Evolutionary conservation across 2,888 invertebrate species (phyloP).

Genomic region (Ophioninae sp.): DNA sequence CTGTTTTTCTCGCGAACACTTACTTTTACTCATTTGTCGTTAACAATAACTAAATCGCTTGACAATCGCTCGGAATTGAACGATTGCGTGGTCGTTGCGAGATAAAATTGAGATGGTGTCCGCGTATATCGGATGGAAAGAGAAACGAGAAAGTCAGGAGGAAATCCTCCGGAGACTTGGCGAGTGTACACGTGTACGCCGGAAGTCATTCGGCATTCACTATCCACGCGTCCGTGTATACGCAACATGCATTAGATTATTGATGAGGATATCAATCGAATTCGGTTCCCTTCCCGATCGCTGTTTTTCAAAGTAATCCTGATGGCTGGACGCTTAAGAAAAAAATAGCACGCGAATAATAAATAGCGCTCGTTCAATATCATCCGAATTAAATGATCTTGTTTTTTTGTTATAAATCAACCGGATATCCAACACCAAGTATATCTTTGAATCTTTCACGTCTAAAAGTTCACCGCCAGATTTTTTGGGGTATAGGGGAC

Average conservation of each 20-base stretch:
- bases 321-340: background rate
- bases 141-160: slow-evolving; percentile 26
- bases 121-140: slow-evolving; percentile 27
- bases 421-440: no score
- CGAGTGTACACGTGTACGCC: slow-evolving; percentile 34
- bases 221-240: slow-evolving; percentile 55
- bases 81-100: slow-evolving; percentile 8
- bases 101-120: slow-evolving; percentile 61
- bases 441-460: no score
- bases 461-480: no score
- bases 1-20: no score
- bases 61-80: background rate
- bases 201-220: slow-evolving; percentile 65
- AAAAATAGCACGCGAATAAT: background rate
- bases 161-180: slow-evolving; percentile 43
- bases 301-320: background rate
- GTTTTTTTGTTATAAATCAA: no score
- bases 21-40: no score
- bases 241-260: slow-evolving; percentile 42
- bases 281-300: slow-evolving; percentile 2
- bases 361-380: background rate
- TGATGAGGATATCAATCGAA: slow-evolving; percentile 29
- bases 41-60: background rate
- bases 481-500: no score
- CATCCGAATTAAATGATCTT: no score